Evolutionary conservation across 2,888 invertebrate species (phyloP), one percentile per base, ranked within the genome.

Genomic region (Drosophila subsilvestris): DNA sequence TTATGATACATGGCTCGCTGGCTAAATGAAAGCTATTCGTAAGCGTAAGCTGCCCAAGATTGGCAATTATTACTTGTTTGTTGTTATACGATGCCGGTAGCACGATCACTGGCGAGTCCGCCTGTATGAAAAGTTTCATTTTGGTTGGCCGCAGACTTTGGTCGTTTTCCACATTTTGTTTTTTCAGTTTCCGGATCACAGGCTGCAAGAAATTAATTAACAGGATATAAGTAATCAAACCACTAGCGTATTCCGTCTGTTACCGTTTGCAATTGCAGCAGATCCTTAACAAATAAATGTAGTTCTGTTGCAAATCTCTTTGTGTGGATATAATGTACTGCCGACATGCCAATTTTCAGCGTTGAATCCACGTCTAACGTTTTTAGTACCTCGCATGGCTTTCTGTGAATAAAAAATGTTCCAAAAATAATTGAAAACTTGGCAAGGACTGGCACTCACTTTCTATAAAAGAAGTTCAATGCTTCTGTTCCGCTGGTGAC

Each of bases 301-400:
- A 98, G 93, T 91, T 98, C 98, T 20, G 95, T 95, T 56, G 98
- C 95, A 93, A 99, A 99, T 59, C 98, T 94, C 90, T 98, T 97
- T 0, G 98, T 98, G 92, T 99, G 98, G 57, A 98, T 96, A 91
- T 98, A 98, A 84, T 96, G 95, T 2, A 98, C 96, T 0, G 98
- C 97, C 0, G 97, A 95, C 97, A 98, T 97, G 86, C 96, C 95
- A 32, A 98, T 92, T 58, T 90, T 84, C 10, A 92, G 68, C 4
- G 82, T 81, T 18, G 83, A 84, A 58, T 83, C 89, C 3, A 91
- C 90, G 58, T 91, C 91, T 45, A 87, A 89, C 32, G 29, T 58
- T 6, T 77, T 73, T 1, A 57, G 18, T 2, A 68, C 53, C 27
- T 86, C 78, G 0, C 61, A 57, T 1, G 80, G 56, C 67, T 86